phyloP scores from a whole-genome alignment of 2,113 vertebrate genomes.

The Elachura formosa region DNA sequence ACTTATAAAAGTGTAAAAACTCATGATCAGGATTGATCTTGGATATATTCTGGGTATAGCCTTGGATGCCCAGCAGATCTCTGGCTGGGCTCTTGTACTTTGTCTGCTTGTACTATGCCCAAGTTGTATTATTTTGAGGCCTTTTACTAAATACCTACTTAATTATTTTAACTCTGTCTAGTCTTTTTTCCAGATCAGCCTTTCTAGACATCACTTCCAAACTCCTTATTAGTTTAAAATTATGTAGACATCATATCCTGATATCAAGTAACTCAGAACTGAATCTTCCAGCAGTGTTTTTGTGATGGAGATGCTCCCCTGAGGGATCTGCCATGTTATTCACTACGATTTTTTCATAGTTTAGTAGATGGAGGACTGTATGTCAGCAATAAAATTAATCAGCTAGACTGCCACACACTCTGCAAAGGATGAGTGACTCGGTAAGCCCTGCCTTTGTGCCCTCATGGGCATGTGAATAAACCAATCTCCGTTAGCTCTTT shows the following conservation, averaged over 20 bases:
- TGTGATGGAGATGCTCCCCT: not conserved
- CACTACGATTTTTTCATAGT: not conserved
- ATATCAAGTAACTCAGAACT: not conserved
- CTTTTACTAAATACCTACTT: no score
- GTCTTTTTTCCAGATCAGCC: no score
- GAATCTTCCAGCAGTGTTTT: not conserved
- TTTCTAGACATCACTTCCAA: no score
- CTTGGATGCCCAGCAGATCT: no score
- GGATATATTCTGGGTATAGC: no score
- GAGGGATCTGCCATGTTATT: not conserved
- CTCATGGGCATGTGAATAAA: not conserved
- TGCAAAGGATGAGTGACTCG: not conserved
- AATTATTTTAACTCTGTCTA: no score
- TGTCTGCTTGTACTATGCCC: no score
- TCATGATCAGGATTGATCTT: no score
- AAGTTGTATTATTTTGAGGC: no score
- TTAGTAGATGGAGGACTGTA: not conserved
- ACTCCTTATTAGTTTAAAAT: not conserved
- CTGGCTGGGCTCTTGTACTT: no score
- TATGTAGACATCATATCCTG: rapidly evolving
- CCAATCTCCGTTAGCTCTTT: not conserved
- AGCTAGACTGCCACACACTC: not conserved
- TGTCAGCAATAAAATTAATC: not conserved
- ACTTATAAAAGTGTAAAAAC: no score
- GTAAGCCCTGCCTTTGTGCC: not conserved